Conservation (phyloP, 35 echinoderm and acorn worm genomes). For the Apostichopus californicus region DNA sequence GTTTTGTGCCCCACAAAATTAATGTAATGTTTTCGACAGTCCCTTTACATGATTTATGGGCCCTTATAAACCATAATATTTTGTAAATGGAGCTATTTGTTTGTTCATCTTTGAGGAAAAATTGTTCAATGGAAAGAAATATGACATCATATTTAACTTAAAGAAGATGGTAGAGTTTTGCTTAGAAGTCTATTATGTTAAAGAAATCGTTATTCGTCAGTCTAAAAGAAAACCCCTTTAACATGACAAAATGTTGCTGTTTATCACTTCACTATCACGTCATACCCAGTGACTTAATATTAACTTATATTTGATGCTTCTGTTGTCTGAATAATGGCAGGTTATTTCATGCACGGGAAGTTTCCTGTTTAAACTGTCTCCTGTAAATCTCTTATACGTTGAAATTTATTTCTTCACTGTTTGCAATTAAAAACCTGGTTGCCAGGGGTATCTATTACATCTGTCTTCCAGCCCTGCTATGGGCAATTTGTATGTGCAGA, state of each 20-base stretch:
- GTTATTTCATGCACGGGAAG: slow-evolving; percentile 28
- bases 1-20: too few species aligned
- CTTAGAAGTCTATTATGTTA: too few species aligned
- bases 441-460: slow-evolving; percentile 13
- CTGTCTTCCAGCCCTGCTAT: slow-evolving; percentile 24
- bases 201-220: too few species aligned
- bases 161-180: too few species aligned
- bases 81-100: too few species aligned
- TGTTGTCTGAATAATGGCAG: slow-evolving; percentile 14
- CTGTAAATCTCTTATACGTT: not conserved
- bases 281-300: not conserved
- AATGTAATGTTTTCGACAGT: too few species aligned
- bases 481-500: slow-evolving; percentile 32
- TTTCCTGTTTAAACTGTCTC: not conserved
- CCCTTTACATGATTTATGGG: too few species aligned
- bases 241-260: not conserved
- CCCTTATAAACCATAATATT: too few species aligned
- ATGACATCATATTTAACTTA: too few species aligned
- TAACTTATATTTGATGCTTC: slow-evolving; percentile 30
- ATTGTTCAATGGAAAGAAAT: too few species aligned
- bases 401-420: slow-evolving; percentile 29
- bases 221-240: not conserved
- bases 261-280: slow-evolving; percentile 1
- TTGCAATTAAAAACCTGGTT: slow-evolving; percentile 42
- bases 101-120: too few species aligned